Conservation (phyloP, 2,888 invertebrate species). For the Cyclophora albipunctata region DNA sequence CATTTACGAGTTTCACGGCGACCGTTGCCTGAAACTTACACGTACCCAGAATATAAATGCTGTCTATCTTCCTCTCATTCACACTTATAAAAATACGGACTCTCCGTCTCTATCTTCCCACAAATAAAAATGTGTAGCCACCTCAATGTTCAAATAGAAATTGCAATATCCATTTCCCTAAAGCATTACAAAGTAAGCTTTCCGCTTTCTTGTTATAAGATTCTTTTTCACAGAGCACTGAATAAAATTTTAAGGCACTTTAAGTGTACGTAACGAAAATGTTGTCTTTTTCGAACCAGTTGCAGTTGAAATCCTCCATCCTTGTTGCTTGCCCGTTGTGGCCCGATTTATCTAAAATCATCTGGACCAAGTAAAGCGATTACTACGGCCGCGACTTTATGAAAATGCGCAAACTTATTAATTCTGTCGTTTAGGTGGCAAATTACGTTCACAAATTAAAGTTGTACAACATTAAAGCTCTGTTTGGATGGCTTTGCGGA, state of each 20-base stretch:
- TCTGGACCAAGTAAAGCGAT: constrained; percentile 69
- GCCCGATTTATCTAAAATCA: constrained; percentile 65
- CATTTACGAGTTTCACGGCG: constrained; percentile 76
- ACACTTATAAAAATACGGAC: constrained; percentile 25
- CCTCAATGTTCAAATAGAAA: constrained; percentile 65
- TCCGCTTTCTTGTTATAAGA: constrained; percentile 26
- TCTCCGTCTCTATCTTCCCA: constrained; percentile 50
- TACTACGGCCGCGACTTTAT: constrained; percentile 57
- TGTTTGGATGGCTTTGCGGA: neutral
- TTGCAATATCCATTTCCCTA: constrained; percentile 56
- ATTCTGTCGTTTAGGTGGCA: constrained; percentile 43
- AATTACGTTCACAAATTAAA: constrained; percentile 30
- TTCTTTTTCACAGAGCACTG: constrained; percentile 22
- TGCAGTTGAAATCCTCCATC: constrained; percentile 69
- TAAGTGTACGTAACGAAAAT: constrained; percentile 44
- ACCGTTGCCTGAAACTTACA: constrained; percentile 76
- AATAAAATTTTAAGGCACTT: constrained; percentile 35
- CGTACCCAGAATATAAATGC: constrained; percentile 75
- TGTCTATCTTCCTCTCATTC: constrained; percentile 47
- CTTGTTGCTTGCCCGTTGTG: constrained; percentile 58
- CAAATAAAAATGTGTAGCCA: constrained; percentile 72
- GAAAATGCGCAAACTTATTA: constrained; percentile 64
- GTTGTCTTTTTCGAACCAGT: constrained; percentile 74
- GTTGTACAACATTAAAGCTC: constrained; percentile 8
- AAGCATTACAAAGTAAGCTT: constrained; percentile 34